Evolutionary conservation across 2,888 invertebrate genomes (phyloP).

Genomic region (Maniola hyperantus): DNA sequence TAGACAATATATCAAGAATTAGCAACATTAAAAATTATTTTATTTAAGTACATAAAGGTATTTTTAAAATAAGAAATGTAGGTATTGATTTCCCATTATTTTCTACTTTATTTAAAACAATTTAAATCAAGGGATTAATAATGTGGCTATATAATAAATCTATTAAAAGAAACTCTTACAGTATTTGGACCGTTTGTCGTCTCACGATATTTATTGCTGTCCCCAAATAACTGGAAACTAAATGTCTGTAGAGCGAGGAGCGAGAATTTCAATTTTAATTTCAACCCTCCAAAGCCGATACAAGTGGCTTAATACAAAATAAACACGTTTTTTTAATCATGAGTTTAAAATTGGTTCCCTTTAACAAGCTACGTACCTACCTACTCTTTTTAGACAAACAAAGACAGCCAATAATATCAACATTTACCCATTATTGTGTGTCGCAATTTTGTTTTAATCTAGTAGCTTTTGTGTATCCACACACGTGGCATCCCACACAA

Average conservation of each 20-base stretch:
- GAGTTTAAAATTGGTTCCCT: constrained; percentile 13
- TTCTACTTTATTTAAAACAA: not conserved
- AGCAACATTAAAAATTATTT: too few species aligned
- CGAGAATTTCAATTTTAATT: constrained; percentile 51
- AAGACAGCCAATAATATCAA: not conserved
- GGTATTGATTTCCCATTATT: not conserved
- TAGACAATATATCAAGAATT: too few species aligned
- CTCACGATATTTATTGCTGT: constrained; percentile 47
- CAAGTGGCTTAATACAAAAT: constrained; percentile 17
- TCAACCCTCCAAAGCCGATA: constrained; percentile 14
- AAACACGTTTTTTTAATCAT: constrained; percentile 19
- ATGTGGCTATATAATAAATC: not conserved
- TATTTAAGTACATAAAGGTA: too few species aligned
- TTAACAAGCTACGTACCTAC: not conserved
- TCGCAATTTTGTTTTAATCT: not conserved
- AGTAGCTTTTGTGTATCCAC: too few species aligned
- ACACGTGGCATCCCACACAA: too few species aligned
- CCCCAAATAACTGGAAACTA: constrained; percentile 45
- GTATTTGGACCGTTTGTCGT: constrained; percentile 40
- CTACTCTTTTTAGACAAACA: not conserved
- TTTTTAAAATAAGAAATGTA: too few species aligned
- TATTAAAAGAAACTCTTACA: constrained; percentile 17
- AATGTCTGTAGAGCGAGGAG: constrained; percentile 47
- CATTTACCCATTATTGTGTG: not conserved
- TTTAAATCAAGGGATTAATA: not conserved